Evolutionary conservation across 37 sponge, comb jelly and placozoan species (phyloP), one percentile per base, ranked within the genome.

Genomic region (Cladorhizidae sp.): DNA sequence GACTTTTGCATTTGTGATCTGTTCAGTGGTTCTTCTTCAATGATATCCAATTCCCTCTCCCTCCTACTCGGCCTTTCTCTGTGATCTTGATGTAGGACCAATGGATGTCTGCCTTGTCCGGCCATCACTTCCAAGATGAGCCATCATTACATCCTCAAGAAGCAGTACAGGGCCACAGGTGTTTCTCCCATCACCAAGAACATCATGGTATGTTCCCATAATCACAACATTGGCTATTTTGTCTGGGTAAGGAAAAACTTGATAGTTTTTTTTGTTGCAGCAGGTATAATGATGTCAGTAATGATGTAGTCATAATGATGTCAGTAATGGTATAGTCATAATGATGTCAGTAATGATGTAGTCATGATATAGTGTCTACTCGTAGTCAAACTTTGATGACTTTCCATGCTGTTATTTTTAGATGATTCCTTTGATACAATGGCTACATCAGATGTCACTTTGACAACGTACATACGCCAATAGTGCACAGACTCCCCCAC

Each of bases 91-190:
- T 55, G 21, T 76, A 93, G 93, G 22, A 86, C 93, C 18, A 93
- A 93, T 81, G 93, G 93, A 14, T 26, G 37, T 40, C 89, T 93
- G 9, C 88, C 86, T 52, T 88, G 93, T 52, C 85, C 76, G 3
- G 81, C 89, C 29, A 72, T 93, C 22, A 84, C 85, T 36, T 50
- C 41, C 33, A 93, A 93, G 36, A 93, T 93, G 93, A 67, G 42
- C 1, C 71, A 85, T 75, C 62, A 41, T 3, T 93, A 70, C 40
- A 63, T 85, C 6, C 70, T 93, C 14, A 74, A 58, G 52, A 81
- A 83, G 37, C 86, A 85, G 40, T 37, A 57, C 31, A 88, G 73
- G 69, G 78, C 93, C 28, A 86, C 89, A 23, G 93, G 93, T 8
- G 78, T 93, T 6, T 81, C 84, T 23, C 89, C 78, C 39, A 81